A percentile compares a stretch with the other conserved stretches of the same genome.
phyloP scores from a whole-genome alignment of 2,797 vertebrate species.

The Girardinus metallicus region DNA sequence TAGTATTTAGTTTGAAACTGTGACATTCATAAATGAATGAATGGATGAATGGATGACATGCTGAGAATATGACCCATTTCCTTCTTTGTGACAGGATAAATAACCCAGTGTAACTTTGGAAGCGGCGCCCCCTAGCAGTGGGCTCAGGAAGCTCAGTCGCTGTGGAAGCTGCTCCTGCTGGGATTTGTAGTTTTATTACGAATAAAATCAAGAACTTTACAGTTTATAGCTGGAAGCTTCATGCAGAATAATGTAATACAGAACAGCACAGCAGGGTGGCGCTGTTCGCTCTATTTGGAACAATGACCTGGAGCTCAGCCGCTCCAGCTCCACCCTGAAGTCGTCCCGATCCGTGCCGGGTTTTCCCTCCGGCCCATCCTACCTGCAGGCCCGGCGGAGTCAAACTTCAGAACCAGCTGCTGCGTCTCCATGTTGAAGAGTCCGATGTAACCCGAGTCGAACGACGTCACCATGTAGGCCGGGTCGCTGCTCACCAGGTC shows the following conservation, averaged over 20 bases:
- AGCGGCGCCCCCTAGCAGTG: too few species aligned
- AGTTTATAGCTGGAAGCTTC: not conserved
- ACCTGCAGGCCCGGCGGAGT: constrained; percentile 82
- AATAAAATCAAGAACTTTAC: not conserved
- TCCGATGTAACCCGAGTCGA: constrained; percentile 88
- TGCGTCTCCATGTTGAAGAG: constrained; percentile 97
- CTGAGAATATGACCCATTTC: too few species aligned
- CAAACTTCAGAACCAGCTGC: constrained; percentile 90
- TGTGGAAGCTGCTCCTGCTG: not conserved
- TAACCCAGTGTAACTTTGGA: too few species aligned
- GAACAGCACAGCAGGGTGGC: not conserved
- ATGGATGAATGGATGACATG: too few species aligned
- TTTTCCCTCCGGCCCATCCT: not conserved
- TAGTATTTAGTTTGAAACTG: too few species aligned
- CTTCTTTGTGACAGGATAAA: too few species aligned
- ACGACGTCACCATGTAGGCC: constrained; percentile 91
- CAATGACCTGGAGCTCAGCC: not conserved
- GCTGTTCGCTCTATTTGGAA: not conserved
- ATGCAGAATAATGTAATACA: not conserved
- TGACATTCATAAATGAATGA: too few species aligned
- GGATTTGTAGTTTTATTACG: not conserved
- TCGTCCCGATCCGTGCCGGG: not conserved
- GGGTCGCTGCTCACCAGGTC: constrained; percentile 93
- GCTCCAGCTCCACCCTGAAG: not conserved
- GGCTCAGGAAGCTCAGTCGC: not conserved